Conservation (phyloP, 2,888 invertebrate genomes). For the Tachina lurida region DNA sequence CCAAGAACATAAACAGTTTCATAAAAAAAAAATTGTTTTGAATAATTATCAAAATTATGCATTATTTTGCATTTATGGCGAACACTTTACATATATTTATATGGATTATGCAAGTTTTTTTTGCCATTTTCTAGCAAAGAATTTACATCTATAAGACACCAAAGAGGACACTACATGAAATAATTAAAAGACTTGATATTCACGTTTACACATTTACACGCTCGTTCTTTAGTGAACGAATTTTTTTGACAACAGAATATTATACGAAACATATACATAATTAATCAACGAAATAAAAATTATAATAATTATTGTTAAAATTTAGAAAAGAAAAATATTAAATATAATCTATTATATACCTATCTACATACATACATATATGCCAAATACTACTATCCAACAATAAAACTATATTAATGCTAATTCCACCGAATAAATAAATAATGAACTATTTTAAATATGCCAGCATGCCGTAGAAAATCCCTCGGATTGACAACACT, state of each 20-base stretch:
- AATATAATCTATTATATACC: not conserved
- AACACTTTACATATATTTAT: not conserved
- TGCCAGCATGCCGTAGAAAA: too few relatives aligned
- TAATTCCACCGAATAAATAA: constrained; percentile 40
- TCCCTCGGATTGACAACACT: too few relatives aligned
- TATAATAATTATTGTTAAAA: constrained; percentile 38
- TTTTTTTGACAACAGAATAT: constrained; percentile 24
- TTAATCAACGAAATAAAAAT: constrained; percentile 44
- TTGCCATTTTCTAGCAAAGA: not conserved
- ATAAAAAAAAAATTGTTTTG: not conserved
- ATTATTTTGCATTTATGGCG: not conserved
- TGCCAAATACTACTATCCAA: constrained; percentile 20
- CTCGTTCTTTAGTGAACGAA: constrained; percentile 5
- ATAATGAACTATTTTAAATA: not conserved
- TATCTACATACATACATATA: not conserved
- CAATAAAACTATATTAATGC: not conserved
- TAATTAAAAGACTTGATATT: constrained; percentile 44
- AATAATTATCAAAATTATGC: not conserved
- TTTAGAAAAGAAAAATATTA: constrained; percentile 20
- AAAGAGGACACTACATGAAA: constrained; percentile 31
- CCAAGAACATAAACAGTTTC: not conserved
- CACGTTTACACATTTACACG: constrained; percentile 21
- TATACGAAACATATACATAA: constrained; percentile 1
- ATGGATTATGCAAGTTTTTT: not conserved
- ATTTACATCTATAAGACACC: constrained; percentile 10